Base-by-base conservation (phyloP, 2,113 vertebrate species). In the Prietella phreatophila region DNA sequence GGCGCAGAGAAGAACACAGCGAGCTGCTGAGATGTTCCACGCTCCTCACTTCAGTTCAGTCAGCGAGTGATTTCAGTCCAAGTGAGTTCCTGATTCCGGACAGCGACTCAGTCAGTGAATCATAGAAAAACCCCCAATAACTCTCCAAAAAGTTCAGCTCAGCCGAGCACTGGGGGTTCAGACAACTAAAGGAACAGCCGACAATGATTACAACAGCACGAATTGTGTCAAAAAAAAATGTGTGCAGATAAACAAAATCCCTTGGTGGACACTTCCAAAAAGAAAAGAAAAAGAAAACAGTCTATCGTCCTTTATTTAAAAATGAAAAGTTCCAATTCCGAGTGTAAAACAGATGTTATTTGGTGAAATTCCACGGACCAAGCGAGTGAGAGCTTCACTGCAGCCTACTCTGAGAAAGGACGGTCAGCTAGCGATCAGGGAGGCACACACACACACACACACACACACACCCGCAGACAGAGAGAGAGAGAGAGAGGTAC, bases 331-430 rank as follows among this genome's bases (percentile, higher is more conserved):
- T 25, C 39, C 20, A 1, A 61, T 61, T 82, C 80, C 33, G 36
- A 27, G 10, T 13, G 30, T 39, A 42, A 61, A 82, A 61, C 56
- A 42, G 56, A 42, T 27, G 27, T 42, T 55, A 47, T 55, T 61
- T 15, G 10, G 30, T 85, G 53, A 36, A 85, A 85, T 30, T 90
- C 90, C 87, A 92, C 92, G 87, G 88, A 91, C 86, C 90, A 85
- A 82, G 81, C 69, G 91, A 91, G 53, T 56, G 53, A 39, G 53
- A 73, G 30, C 83, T 71, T 30, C 20, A 19, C 39, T 30, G 25
- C 61, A 65, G 61, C 42, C 5, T 13, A 25, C 56, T 81, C 47
- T 19, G n/a, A 53, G 47, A 79, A 30, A 10, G 1, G 50, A 55
- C 55, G 79, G 79, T 36, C 84, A 61, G 69, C 25, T 56, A 56